phyloP scores from a whole-genome alignment of 2,888 invertebrate species.

The Orchesellides sinensis region DNA sequence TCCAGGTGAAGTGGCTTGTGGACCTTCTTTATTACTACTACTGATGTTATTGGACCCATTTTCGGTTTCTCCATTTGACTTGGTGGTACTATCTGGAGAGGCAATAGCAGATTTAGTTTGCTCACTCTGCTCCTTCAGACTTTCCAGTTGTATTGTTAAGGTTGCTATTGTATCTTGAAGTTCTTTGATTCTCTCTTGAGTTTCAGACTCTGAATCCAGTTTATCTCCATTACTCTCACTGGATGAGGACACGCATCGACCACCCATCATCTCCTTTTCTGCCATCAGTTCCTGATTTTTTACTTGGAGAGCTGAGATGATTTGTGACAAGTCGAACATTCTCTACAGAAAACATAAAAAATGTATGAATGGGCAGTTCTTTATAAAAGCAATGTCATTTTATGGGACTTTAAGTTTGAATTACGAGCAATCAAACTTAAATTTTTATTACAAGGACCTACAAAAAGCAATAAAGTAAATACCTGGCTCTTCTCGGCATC shows the following conservation, averaged over 20 bases:
- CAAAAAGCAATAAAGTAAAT: slow-evolving; percentile 16
- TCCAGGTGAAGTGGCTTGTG: slow-evolving; percentile 35
- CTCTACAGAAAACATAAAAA: slow-evolving; percentile 59
- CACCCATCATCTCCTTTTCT: slow-evolving; percentile 92
- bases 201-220: slow-evolving; percentile 71
- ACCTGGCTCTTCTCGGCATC: slow-evolving; percentile 75
- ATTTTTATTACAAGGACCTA: no score
- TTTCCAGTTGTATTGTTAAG: slow-evolving; percentile 91
- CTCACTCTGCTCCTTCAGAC: slow-evolving; percentile 65
- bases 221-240: slow-evolving; percentile 73
- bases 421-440: no score
- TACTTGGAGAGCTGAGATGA: slow-evolving; percentile 72
- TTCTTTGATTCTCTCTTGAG: slow-evolving; percentile 72
- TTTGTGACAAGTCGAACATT: slow-evolving; percentile 74
- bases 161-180: slow-evolving; percentile 95
- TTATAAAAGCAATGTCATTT: neutral
- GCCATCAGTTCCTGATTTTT: slow-evolving; percentile 97
- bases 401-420: slow-evolving; percentile 15
- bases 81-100: neutral
- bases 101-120: neutral
- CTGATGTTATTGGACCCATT: slow-evolving; percentile 51
- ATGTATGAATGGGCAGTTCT: neutral
- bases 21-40: slow-evolving; percentile 38
- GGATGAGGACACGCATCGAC: slow-evolving; percentile 76
- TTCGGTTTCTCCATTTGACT: slow-evolving; percentile 17